Evolutionary conservation across 2,113 vertebrate genomes (phyloP).

Genomic region (Siniperca chuatsi): DNA sequence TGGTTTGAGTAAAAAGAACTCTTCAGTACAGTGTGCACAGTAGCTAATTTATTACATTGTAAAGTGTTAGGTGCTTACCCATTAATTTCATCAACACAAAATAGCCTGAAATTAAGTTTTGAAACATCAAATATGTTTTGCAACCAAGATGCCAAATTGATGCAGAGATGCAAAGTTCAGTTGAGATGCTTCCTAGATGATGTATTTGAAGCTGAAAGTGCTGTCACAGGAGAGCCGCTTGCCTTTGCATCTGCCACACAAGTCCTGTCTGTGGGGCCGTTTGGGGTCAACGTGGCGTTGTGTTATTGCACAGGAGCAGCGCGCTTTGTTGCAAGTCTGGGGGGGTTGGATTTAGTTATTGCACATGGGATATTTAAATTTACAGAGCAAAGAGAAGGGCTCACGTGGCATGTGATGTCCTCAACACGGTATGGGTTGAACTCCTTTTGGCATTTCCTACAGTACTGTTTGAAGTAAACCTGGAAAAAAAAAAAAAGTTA

Average conservation of each 20-base stretch:
- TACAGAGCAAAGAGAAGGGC: background rate
- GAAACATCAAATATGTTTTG: slow-evolving; percentile 22
- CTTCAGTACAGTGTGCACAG: slow-evolving; percentile 60
- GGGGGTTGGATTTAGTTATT: fast-evolving
- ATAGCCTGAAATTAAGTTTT: slow-evolving; percentile 61
- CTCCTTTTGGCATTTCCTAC: slow-evolving; percentile 94
- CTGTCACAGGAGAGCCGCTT: slow-evolving; percentile 97
- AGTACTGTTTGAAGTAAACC: slow-evolving; percentile 99
- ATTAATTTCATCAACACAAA: slow-evolving; percentile 71
- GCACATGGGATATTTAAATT: fast-evolving
- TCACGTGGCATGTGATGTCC: slow-evolving; percentile 96
- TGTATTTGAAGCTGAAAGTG: slow-evolving; percentile 99
- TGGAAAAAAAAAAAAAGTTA: slow-evolving; percentile 62
- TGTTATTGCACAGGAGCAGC: slow-evolving; percentile 91
- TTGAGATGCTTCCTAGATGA: slow-evolving; percentile 84
- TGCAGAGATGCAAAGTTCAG: slow-evolving; percentile 28
- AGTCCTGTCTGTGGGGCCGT: slow-evolving; percentile 95
- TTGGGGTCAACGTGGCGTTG: slow-evolving; percentile 96
- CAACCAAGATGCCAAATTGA: slow-evolving; percentile 26
- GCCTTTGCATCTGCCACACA: slow-evolving; percentile 97
- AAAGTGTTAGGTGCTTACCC: slow-evolving; percentile 31
- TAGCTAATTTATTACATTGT: slow-evolving; percentile 73
- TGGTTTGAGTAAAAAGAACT: background rate
- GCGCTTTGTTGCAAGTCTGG: slow-evolving; percentile 93
- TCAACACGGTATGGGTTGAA: slow-evolving; percentile 98